Evolutionary conservation across 2,888 invertebrate genomes (phyloP).

Genomic region (Dendrolimus houi): DNA sequence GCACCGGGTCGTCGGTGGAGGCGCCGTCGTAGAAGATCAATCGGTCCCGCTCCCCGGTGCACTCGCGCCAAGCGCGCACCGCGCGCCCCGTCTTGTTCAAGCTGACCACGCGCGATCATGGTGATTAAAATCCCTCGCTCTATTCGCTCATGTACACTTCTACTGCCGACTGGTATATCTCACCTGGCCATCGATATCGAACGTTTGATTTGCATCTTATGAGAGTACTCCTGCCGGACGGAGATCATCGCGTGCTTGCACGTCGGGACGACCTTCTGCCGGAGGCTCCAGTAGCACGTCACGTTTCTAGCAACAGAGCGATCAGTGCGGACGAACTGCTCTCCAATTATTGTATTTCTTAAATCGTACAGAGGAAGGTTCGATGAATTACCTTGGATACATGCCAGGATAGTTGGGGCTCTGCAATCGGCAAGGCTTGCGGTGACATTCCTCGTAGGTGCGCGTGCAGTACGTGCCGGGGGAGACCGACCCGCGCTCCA

Average conservation of each 20-base stretch:
- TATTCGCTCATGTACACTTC: too few species aligned
- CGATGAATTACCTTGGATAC: conserved; percentile 73
- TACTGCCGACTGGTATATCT: conserved; percentile 18
- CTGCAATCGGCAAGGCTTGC: conserved; percentile 89
- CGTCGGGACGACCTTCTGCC: conserved; percentile 90
- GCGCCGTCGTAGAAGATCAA: conserved; percentile 92
- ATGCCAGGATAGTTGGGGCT: conserved; percentile 95
- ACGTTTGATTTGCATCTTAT: conserved; percentile 83
- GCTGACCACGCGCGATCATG: conserved; percentile 32
- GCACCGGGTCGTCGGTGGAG: conserved; percentile 86
- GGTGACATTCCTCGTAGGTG: conserved; percentile 90
- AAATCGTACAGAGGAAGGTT: neutral
- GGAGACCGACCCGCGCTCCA: conserved; percentile 90
- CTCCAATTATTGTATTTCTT: too few species aligned
- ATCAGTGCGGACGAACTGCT: too few species aligned
- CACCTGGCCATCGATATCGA: conserved; percentile 79
- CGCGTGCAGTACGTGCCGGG: conserved; percentile 90
- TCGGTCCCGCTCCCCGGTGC: conserved; percentile 88
- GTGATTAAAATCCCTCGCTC: neutral
- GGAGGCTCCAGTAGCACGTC: conserved; percentile 91
- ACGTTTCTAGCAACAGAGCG: conserved; percentile 80
- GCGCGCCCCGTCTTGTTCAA: conserved; percentile 83
- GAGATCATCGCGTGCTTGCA: conserved; percentile 95
- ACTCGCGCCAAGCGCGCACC: conserved; percentile 88
- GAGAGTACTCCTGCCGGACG: conserved; percentile 84